These are phyloP conservation scores for Scomberomorus guttatus DNA, from an alignment of 2,797 vertebrate species.

Conservation along the genomic window DNA sequence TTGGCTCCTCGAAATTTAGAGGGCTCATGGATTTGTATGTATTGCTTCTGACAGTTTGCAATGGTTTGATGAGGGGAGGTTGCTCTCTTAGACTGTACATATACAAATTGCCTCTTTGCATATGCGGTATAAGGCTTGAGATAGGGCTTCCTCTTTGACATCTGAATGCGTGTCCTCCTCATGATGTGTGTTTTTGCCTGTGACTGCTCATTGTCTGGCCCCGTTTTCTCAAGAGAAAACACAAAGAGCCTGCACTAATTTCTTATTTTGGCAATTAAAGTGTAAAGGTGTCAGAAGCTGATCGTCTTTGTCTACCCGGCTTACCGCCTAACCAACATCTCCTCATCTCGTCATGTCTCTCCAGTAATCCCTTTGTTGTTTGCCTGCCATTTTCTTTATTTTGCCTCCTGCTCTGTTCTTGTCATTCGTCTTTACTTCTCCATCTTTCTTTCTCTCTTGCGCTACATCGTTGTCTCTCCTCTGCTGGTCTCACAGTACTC, in stretches of 20 bases:
- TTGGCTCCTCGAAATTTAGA: conserved; percentile 15
- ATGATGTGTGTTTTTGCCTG: conserved; percentile 32
- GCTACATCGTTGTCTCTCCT: conserved; percentile 45
- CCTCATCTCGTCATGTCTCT: conserved; percentile 69
- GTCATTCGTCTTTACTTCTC: conserved; percentile 66
- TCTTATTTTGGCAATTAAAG: conserved; percentile 83
- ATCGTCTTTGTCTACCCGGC: conserved; percentile 73
- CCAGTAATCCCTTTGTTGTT: conserved; percentile 82
- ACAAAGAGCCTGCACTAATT: conserved; percentile 79
- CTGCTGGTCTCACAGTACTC: conserved; percentile 70
- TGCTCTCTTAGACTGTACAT: conserved; percentile 3
- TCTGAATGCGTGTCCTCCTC: conserved; percentile 37
- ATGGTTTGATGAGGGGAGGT: conserved; percentile 55
- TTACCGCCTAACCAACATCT: conserved; percentile 70
- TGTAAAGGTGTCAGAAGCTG: conserved; percentile 76
- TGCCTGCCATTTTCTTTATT: conserved; percentile 79
- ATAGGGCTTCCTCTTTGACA: conserved; percentile 57
- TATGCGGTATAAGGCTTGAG: conserved; percentile 17
- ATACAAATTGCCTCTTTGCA: conserved; percentile 22
- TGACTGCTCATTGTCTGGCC: conserved; percentile 41
- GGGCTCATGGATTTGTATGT: conserved; percentile 41
- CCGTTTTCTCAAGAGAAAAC: conserved; percentile 50
- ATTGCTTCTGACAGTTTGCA: conserved; percentile 62
- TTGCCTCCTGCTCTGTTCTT: conserved; percentile 69
- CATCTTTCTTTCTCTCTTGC: conserved; percentile 52